A percentile compares a stretch with the other conserved stretches of the same genome.
phyloP scores from a whole-genome alignment of 2,113 vertebrate species.

The Gallinago media region DNA sequence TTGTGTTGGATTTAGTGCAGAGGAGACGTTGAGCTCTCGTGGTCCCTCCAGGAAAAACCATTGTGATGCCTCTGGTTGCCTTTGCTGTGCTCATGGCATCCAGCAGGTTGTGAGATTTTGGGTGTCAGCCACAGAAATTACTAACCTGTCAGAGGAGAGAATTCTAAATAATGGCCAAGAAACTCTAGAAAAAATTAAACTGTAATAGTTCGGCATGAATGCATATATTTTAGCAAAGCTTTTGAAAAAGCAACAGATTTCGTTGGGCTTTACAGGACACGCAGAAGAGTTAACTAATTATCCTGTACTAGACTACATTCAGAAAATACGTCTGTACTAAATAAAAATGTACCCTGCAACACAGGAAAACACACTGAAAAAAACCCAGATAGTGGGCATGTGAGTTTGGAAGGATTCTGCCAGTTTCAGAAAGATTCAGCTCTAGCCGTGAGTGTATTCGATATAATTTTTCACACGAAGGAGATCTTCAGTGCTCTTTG shows the following conservation, averaged over 20 bases:
- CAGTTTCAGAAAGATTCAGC: not conserved
- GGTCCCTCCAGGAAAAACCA: not conserved
- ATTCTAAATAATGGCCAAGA: not conserved
- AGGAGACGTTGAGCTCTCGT: not conserved
- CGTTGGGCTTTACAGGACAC: not conserved
- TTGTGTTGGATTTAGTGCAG: not conserved
- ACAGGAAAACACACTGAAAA: rapidly evolving
- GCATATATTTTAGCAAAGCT: not conserved
- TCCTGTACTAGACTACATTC: not conserved
- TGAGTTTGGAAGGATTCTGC: not conserved
- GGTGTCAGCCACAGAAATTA: not conserved
- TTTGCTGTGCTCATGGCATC: not conserved
- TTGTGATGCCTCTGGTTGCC: not conserved
- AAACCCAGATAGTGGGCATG: rapidly evolving
- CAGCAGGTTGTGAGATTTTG: not conserved
- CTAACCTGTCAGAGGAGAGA: not conserved
- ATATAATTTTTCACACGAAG: rapidly evolving
- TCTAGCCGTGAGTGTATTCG: rapidly evolving
- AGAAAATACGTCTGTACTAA: rapidly evolving
- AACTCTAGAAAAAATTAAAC: not conserved
- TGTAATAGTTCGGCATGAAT: not conserved
- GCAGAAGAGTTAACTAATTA: rapidly evolving
- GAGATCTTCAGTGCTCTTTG: not conserved
- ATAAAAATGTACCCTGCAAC: not conserved
- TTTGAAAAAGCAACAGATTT: not conserved